These are phyloP conservation scores for Bombus fervidus DNA, from an alignment of 1,140 invertebrate species.

Conservation along the genomic window DNA sequence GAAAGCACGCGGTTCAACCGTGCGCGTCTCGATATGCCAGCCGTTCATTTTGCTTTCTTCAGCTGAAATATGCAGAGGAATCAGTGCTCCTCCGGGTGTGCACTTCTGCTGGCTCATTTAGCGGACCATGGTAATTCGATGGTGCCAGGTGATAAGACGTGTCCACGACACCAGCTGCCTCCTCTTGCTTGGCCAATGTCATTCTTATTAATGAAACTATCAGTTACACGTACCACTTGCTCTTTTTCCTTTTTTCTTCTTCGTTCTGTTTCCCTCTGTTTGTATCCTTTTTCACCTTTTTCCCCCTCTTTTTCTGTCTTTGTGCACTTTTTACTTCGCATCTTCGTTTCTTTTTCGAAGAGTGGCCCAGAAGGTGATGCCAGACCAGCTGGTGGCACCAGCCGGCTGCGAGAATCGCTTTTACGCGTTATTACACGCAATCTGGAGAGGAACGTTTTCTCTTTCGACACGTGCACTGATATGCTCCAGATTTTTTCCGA, in stretches of 20 bases:
- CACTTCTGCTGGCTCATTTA: slow-evolving; percentile 21
- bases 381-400: slow-evolving; percentile 53
- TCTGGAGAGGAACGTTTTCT: slow-evolving; percentile 56
- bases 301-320: not conserved
- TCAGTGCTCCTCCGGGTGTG: slow-evolving; percentile 25
- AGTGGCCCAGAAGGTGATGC: slow-evolving; percentile 29
- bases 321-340: not conserved
- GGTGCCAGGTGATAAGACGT: slow-evolving; percentile 52
- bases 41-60: slow-evolving; percentile 48
- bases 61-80: slow-evolving; percentile 15
- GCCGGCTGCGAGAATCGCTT: slow-evolving; percentile 53
- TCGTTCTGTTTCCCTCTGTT: not conserved
- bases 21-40: not conserved
- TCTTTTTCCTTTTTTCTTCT: not conserved
- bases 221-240: slow-evolving; percentile 56
- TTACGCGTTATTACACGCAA: slow-evolving; percentile 55
- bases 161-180: slow-evolving; percentile 42
- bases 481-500: slow-evolving; percentile 56
- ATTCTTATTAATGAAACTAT: slow-evolving; percentile 72
- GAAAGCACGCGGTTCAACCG: slow-evolving; percentile 40
- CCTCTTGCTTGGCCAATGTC: slow-evolving; percentile 58
- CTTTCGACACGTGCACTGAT: slow-evolving; percentile 60
- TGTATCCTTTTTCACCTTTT: not conserved
- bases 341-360: not conserved
- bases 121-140: slow-evolving; percentile 22